Percentiles rank a stretch among this genome's conserved stretches.
phyloP scores from a whole-genome alignment of 2,113 vertebrate genomes.

The Austrofundulus limnaeus region DNA sequence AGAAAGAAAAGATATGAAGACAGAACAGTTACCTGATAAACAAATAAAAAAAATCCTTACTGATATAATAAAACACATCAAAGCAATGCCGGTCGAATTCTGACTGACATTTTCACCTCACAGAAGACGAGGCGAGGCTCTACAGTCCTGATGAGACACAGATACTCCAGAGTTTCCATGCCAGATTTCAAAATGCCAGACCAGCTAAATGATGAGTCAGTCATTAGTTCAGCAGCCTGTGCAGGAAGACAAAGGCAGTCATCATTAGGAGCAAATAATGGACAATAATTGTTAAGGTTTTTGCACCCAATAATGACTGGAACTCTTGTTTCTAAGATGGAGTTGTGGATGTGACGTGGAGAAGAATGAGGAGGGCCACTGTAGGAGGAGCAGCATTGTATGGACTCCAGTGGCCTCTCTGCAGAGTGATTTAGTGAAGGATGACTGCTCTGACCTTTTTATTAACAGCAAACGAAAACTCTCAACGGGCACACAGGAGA shows the following conservation, averaged over 20 bases:
- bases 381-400: conserved; percentile 18
- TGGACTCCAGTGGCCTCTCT: conserved; percentile 2
- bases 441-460: conserved; percentile 59
- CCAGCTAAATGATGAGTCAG: conserved; percentile 17
- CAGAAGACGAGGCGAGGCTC: conserved; percentile 1
- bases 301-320: conserved; percentile 27
- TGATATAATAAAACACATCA: no score
- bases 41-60: no score
- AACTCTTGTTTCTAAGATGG: conserved; percentile 20
- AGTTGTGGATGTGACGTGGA: conserved; percentile 11
- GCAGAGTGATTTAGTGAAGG: conserved; percentile 26
- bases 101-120: no score
- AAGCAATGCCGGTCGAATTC: no score
- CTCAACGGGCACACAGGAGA: conserved; percentile 33
- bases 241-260: conserved; percentile 1
- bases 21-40: no score
- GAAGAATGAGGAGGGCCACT: conserved; percentile 4
- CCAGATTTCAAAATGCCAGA: not conserved
- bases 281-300: conserved; percentile 18
- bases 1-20: no score
- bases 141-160: not conserved
- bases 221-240: conserved; percentile 18
- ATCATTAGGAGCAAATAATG: conserved; percentile 25
- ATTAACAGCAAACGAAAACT: conserved; percentile 40
- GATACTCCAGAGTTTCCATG: not conserved